Evolutionary conservation across 2,888 invertebrate species (phyloP), one percentile per base, ranked within the genome.

Genomic region (Caenorhabditis sinica): DNA sequence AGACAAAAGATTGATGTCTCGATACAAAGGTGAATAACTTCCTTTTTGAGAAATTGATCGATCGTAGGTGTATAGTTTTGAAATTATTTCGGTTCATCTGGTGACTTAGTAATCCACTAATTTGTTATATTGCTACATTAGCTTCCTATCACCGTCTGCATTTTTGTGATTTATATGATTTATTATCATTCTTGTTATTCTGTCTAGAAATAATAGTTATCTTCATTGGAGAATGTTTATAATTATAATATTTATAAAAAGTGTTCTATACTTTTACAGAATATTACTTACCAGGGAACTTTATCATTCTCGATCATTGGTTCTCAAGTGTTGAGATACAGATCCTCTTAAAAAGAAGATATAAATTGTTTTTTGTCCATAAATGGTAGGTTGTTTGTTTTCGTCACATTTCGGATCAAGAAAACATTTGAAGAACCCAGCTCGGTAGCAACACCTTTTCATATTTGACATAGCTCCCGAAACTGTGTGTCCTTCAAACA

Each of bases 401-500:
- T 40, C 11, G 53, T 69, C 68, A 36, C 36, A 23, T 30, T 36
- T 69, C 49, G 36, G 36, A 69, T 17, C 40, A 40, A 69, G 56
- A 69, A 40, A 51, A 56, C 33, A 69, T 56, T 40, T 56, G 56
- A 69, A 56, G 28, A 25, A 69, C 69, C 56, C 33, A 23, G 36
- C 23, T 36, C 17, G 23, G 25, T 25, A 25, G 56, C 53, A 69
- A 69, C 69, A 69, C 69, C 69, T 69, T 69, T 53, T 56, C 25
- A 8, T 69, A 56, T 69, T 69, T 69, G 69, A 56, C 9, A 6
- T 25, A 69, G 69, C 69, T 69, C 56, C 40, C 68, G 65, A 49
- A 66, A 68, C 69, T 56, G 69, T 65, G 49, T 65, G 49, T 36
- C 20, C 40, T 40, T 51, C 40, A 40, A 56, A 56, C 56, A 28